phyloP scores from a whole-genome alignment of 2,888 invertebrate genomes.

The Lobophora halterata region DNA sequence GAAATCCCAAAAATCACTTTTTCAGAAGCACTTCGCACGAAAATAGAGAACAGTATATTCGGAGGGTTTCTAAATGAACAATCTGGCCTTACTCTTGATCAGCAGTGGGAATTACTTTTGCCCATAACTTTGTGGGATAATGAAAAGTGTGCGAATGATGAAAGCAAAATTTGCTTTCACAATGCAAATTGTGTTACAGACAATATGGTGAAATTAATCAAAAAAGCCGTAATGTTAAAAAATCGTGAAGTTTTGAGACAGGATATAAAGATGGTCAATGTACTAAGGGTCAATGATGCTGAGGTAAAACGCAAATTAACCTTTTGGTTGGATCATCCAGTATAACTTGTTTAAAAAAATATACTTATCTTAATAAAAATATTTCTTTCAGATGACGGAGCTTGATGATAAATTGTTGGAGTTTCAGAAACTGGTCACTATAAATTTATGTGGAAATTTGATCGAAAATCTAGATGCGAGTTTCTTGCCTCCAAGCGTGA shows the following conservation, averaged over 20 bases:
- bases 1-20: constrained; percentile 45
- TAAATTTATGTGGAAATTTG: constrained; percentile 71
- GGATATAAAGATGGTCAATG: constrained; percentile 46
- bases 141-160: constrained; percentile 56
- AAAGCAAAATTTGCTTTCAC: constrained; percentile 58
- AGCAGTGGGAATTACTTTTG: constrained; percentile 60
- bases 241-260: constrained; percentile 46
- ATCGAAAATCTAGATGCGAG: constrained; percentile 51
- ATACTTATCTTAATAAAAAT: neutral
- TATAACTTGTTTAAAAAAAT: neutral
- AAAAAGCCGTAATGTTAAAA: constrained; percentile 45
- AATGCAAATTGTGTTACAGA: constrained; percentile 58
- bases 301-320: constrained; percentile 43
- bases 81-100: constrained; percentile 47
- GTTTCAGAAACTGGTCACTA: constrained; percentile 59
- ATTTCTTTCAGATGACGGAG: constrained; percentile 67
- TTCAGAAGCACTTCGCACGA: constrained; percentile 52
- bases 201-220: constrained; percentile 50
- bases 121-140: constrained; percentile 63
- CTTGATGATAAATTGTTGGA: constrained; percentile 58
- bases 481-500: constrained; percentile 60
- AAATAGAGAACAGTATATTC: constrained; percentile 57
- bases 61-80: constrained; percentile 52
- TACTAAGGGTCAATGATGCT: constrained; percentile 56
- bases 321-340: neutral